Conservation (phyloP, 2,888 invertebrate species). For the Gonocerus acuteangulatus region DNA sequence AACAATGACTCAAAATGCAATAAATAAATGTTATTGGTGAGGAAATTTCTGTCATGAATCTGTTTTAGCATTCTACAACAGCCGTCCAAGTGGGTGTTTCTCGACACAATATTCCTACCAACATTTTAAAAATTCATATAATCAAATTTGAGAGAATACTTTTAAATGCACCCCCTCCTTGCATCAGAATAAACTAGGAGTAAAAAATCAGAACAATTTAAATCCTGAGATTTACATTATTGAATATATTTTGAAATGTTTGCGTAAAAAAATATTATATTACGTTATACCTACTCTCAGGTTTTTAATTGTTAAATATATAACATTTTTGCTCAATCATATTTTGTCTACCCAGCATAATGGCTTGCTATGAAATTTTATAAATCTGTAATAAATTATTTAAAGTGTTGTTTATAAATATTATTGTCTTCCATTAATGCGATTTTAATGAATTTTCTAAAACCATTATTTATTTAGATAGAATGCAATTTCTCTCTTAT, state of each 20-base stretch:
- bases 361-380: background rate
- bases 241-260: too few species aligned
- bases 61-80: slow-evolving; percentile 1
- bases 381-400: background rate
- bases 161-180: too few species aligned
- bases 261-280: too few species aligned
- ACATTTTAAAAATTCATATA: background rate
- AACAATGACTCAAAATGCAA: too few species aligned
- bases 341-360: background rate
- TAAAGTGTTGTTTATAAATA: slow-evolving; percentile 12
- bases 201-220: too few species aligned
- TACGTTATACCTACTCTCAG: too few species aligned
- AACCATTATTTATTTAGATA: background rate
- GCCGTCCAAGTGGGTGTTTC: slow-evolving; percentile 21
- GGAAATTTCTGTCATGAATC: background rate
- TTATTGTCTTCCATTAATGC: slow-evolving; percentile 13
- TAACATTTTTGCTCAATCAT: background rate
- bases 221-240: too few species aligned
- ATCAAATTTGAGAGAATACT: too few species aligned
- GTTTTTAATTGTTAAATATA: too few species aligned
- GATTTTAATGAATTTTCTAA: background rate
- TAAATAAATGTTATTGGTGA: slow-evolving; percentile 28
- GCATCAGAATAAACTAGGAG: too few species aligned
- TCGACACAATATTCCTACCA: background rate
- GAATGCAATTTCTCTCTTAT: background rate